Conservation (phyloP, 1,140 invertebrate genomes). For the Thaumetopoea pityocampa region DNA sequence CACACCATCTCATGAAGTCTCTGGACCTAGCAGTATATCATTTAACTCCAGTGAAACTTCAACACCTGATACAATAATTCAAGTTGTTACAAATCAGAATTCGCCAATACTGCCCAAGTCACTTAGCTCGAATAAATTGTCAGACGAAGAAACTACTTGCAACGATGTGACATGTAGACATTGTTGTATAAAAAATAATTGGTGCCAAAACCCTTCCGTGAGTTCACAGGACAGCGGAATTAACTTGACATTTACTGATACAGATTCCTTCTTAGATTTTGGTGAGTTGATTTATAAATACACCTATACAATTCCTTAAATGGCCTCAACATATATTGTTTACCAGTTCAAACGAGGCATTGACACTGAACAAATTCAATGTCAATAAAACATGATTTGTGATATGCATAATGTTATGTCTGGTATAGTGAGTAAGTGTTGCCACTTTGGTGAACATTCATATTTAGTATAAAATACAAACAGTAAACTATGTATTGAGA, state of each 20-base stretch:
- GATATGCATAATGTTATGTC: constrained; percentile 2
- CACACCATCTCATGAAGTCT: constrained; percentile 60
- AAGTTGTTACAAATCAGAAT: constrained; percentile 59
- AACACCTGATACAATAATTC: constrained; percentile 72
- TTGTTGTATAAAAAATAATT: constrained; percentile 75
- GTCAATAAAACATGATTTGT: constrained; percentile 9
- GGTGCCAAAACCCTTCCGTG: constrained; percentile 79
- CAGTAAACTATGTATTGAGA: too few species aligned
- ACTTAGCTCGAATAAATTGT: constrained; percentile 68
- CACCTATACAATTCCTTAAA: constrained; percentile 1
- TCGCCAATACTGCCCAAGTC: constrained; percentile 67
- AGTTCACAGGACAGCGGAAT: constrained; percentile 87
- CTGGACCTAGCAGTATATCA: constrained; percentile 66
- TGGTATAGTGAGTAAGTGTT: not conserved
- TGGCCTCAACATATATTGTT: constrained; percentile 2
- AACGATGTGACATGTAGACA: constrained; percentile 60
- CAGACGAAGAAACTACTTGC: constrained; percentile 72
- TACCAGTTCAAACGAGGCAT: not conserved
- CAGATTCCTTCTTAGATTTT: constrained; percentile 74
- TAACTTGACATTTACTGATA: constrained; percentile 83
- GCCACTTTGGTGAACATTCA: not conserved
- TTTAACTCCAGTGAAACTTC: constrained; percentile 74
- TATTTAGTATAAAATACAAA: too few species aligned
- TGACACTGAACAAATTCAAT: constrained; percentile 5
- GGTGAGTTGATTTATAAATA: constrained; percentile 37